These are phyloP conservation scores for Rhyzopertha dominica DNA, from an alignment of 1,140 invertebrate species.

Conservation along the genomic window DNA sequence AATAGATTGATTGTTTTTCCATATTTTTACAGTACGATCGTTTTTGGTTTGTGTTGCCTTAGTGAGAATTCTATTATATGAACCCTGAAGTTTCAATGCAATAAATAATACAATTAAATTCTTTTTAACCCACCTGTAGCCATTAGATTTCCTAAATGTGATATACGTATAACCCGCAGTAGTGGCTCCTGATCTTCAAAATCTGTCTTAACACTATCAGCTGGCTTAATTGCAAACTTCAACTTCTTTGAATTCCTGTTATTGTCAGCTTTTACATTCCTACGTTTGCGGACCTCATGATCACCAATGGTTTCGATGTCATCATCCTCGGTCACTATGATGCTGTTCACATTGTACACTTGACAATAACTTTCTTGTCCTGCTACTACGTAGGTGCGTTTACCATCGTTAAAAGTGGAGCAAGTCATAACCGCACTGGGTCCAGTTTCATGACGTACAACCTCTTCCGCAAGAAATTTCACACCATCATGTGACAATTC, in stretches of 20 bases:
- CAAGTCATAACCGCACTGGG: constrained; percentile 89
- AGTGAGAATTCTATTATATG: too few relatives aligned
- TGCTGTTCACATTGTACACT: constrained; percentile 75
- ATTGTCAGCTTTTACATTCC: constrained; percentile 42
- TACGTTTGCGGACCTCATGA: constrained; percentile 46
- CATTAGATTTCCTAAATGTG: constrained; percentile 69
- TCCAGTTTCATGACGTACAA: constrained; percentile 82
- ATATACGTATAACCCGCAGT: constrained; percentile 82
- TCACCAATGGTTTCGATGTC: constrained; percentile 44
- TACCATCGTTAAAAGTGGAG: constrained; percentile 60
- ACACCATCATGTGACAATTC: constrained; percentile 78
- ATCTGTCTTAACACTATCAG: constrained; percentile 76
- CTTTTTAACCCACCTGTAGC: constrained; percentile 58
- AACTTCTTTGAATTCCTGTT: constrained; percentile 58
- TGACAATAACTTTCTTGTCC: constrained; percentile 91
- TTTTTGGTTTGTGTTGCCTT: too few relatives aligned
- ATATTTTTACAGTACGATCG: too few relatives aligned
- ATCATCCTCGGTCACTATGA: constrained; percentile 52
- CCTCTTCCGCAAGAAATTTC: constrained; percentile 77
- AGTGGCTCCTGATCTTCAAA: constrained; percentile 70
- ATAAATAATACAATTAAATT: neutral
- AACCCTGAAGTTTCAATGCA: neutral
- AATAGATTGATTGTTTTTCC: too few relatives aligned
- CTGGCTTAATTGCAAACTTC: constrained; percentile 65
- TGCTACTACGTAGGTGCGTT: constrained; percentile 73